Evolutionary conservation across 2,888 invertebrate genomes (phyloP), one percentile per base, ranked within the genome.

Genomic region (Nemapogon koenigi): DNA sequence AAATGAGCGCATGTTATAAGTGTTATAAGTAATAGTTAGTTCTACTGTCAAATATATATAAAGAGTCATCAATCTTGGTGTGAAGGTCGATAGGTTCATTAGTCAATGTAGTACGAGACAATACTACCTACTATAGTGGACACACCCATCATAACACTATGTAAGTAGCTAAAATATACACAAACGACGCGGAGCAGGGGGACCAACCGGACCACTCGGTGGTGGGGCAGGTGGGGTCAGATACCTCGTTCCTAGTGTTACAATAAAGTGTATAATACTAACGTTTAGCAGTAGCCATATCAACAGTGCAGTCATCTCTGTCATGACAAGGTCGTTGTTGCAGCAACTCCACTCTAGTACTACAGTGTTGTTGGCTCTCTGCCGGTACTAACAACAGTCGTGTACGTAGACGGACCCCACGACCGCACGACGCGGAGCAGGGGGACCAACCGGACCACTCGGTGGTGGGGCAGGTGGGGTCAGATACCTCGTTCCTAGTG

Each of bases 391-490:
- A 66, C 60, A 76, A 61, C 45, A 92, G 76, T 3, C 95, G n/a
- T n/a, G n/a, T n/a, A n/a, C n/a, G n/a, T n/a, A n/a, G n/a, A n/a
- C n/a, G n/a, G 13, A 89, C 84, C 1, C 96, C 96, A 55, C 85
- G 84, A 0, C 94, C 95, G 59, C 96, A 97, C 4, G 91, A 85
- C 0, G 89, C 91, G 36, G 91, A 90, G 71, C 96, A 96, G 0
- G 94, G 90, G 40, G 92, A 91, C 95, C 95, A 96, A 47, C 90
- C 88, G 40, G 91, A 87, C 96, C 96, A 97, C 36, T 85, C 85
- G 0, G 90, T 89, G n/a, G 91, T 88, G 41, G 91, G 89, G 51
- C 90, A 90, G 49, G 73, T 43, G 1, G 86, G 83, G 70, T 87
- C 87, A 2, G 80, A 58, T 1, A 66, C 47, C 48, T 81, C 83